Percentiles rank a stretch among this genome's conserved stretches.
phyloP scores from a whole-genome alignment of 2,113 vertebrate genomes.

The Sitta europaea region DNA sequence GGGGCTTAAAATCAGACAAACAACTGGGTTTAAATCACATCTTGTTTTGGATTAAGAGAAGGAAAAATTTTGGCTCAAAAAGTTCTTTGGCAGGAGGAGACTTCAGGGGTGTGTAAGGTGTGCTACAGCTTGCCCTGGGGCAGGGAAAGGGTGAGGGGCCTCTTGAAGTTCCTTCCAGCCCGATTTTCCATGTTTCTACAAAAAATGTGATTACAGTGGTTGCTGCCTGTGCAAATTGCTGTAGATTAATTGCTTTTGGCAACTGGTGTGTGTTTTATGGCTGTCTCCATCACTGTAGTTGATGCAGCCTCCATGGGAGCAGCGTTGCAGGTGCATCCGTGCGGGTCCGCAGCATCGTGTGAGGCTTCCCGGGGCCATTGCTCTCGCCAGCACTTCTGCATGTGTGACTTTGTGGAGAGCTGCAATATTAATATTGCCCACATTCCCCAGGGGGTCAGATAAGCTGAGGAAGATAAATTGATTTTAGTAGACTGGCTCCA shows the following conservation, averaged over 20 bases:
- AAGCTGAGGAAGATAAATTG: background rate
- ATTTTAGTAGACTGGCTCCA: background rate
- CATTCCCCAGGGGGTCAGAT: background rate
- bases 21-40: background rate
- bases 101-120: background rate
- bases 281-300: background rate
- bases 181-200: background rate
- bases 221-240: background rate
- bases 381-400: background rate
- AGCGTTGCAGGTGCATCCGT: accelerated
- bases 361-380: accelerated
- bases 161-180: background rate
- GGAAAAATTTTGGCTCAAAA: background rate
- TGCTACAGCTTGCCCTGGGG: background rate
- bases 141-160: background rate
- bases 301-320: background rate
- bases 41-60: background rate
- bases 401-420: background rate
- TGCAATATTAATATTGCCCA: background rate
- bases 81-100: background rate
- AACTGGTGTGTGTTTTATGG: background rate
- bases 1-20: background rate
- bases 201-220: background rate
- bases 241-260: background rate
- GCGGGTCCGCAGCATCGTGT: accelerated